Conservation (phyloP, 2,888 invertebrate genomes). For the Macropis europaea region DNA sequence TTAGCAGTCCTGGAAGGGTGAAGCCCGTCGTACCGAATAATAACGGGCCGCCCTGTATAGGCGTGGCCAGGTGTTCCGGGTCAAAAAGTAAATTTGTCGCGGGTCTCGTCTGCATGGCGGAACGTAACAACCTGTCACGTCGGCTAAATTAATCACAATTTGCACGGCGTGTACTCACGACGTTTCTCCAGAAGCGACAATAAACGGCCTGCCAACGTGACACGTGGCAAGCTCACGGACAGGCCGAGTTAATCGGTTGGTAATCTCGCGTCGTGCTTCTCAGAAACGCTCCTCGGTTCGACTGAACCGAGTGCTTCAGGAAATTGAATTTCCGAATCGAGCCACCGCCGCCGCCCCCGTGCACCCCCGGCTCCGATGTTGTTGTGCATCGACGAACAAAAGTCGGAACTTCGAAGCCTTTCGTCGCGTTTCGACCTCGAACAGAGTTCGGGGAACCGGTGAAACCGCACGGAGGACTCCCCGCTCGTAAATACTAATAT, state of each 20-base stretch:
- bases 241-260: conserved; percentile 51
- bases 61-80: background rate
- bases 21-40: too few relatives aligned
- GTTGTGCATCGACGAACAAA: background rate
- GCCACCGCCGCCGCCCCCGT: too few relatives aligned
- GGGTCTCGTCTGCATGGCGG: conserved; percentile 16
- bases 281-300: too few relatives aligned
- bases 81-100: conserved; percentile 22
- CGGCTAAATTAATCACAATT: conserved; percentile 55
- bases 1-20: too few relatives aligned
- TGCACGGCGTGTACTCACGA: conserved; percentile 21
- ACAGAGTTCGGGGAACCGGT: too few relatives aligned
- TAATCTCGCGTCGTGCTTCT: conserved; percentile 29
- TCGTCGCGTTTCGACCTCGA: too few relatives aligned
- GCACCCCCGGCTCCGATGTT: too few relatives aligned
- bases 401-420: too few relatives aligned
- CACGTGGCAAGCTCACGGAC: conserved; percentile 14
- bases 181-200: conserved; percentile 23
- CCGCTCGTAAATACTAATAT: conserved; percentile 1
- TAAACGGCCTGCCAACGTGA: conserved; percentile 13
- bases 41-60: too few relatives aligned
- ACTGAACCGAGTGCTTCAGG: conserved; percentile 2
- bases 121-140: conserved; percentile 48
- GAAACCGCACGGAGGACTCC: background rate
- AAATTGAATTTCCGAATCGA: conserved; percentile 34